Conservation (phyloP, 1,140 invertebrate genomes). For the Prorops nasuta region DNA sequence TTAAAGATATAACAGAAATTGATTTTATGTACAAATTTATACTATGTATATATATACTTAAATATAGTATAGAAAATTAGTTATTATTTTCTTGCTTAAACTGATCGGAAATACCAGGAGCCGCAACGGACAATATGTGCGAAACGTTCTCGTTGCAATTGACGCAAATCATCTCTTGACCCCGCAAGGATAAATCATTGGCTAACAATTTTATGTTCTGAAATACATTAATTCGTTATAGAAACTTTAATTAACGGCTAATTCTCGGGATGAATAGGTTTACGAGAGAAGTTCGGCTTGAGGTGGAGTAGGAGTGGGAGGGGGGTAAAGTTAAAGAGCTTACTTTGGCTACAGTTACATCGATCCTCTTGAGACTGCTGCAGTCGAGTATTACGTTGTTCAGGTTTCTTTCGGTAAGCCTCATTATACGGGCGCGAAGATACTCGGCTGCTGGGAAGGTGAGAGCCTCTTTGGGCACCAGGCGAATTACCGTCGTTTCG, state of each 20-base stretch:
- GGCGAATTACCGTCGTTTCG: slow-evolving; percentile 42
- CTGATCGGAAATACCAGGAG: slow-evolving; percentile 18
- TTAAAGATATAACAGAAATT: too few species aligned
- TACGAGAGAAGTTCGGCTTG: too few species aligned
- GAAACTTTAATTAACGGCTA: background rate
- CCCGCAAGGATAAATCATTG: slow-evolving; percentile 28
- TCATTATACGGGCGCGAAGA: slow-evolving; percentile 56
- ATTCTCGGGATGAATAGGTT: too few species aligned
- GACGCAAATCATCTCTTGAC: slow-evolving; percentile 25
- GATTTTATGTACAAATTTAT: too few species aligned
- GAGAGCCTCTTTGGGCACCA: slow-evolving; percentile 60
- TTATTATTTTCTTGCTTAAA: too few species aligned
- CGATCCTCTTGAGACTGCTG: slow-evolving; percentile 55
- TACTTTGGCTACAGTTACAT: slow-evolving; percentile 63
- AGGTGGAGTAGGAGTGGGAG: too few species aligned
- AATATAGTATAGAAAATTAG: too few species aligned
- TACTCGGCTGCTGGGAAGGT: slow-evolving; percentile 65
- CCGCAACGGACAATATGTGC: slow-evolving; percentile 18
- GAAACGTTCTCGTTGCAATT: slow-evolving; percentile 25
- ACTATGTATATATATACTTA: too few species aligned
- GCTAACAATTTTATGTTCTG: slow-evolving; percentile 37
- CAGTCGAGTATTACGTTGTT: slow-evolving; percentile 59
- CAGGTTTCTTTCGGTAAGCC: slow-evolving; percentile 25
- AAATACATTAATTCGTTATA: slow-evolving; percentile 10
- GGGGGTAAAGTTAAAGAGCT: too few species aligned